Conservation (phyloP, 2,888 invertebrate species). For the Barypeithes pellucidus region DNA sequence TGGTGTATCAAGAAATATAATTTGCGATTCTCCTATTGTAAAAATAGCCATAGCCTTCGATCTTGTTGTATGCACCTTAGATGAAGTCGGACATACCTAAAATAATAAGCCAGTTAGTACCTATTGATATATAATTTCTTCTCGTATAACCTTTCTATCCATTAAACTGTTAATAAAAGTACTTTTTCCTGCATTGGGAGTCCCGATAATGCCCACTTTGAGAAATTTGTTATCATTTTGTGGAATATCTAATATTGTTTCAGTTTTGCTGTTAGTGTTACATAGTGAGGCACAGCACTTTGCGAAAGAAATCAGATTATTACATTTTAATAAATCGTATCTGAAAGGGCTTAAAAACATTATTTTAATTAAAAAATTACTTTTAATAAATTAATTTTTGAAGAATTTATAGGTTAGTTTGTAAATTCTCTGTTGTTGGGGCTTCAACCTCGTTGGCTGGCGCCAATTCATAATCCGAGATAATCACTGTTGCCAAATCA, state of each 20-base stretch:
- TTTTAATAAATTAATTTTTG: not conserved
- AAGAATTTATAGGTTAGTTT: not conserved
- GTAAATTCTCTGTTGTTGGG: not conserved
- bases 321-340: slow-evolving; percentile 7
- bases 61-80: slow-evolving; percentile 93
- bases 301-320: slow-evolving; percentile 10
- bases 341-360: slow-evolving; percentile 9
- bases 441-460: too few relatives aligned
- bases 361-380: not conserved
- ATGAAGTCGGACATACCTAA: slow-evolving; percentile 92
- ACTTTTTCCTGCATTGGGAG: slow-evolving; percentile 97
- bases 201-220: slow-evolving; percentile 90
- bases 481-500: not conserved
- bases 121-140: not conserved
- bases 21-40: slow-evolving; percentile 85
- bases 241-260: slow-evolving; percentile 1
- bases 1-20: slow-evolving; percentile 95
- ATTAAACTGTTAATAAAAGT: slow-evolving; percentile 92
- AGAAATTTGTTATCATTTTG: slow-evolving; percentile 69
- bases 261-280: not conserved
- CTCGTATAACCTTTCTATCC: slow-evolving; percentile 78
- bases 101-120: too few relatives aligned
- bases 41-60: slow-evolving; percentile 82
- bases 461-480: too few relatives aligned
- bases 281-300: slow-evolving; percentile 18